Percentiles rank a stretch among this genome's conserved stretches.
Conservation (phyloP, 2,888 invertebrate genomes). For the Pecten maximus region DNA sequence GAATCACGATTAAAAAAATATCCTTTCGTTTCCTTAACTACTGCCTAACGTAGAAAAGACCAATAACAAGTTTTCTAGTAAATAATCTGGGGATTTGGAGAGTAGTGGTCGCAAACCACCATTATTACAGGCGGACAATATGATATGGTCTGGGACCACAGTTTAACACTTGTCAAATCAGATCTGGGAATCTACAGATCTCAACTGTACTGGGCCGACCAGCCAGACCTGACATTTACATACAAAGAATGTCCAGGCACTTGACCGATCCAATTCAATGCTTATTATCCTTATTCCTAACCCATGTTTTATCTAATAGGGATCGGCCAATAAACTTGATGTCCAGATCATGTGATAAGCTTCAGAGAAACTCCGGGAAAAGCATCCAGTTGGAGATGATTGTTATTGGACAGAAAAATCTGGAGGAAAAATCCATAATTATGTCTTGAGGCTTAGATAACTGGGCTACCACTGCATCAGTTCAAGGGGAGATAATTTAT, state of each 20-base stretch:
- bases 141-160: slow-evolving; percentile 20
- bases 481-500: slow-evolving; percentile 24
- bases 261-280: slow-evolving; percentile 14
- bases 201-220: not conserved
- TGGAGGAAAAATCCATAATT: not conserved
- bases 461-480: not conserved
- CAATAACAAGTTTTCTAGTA: not conserved
- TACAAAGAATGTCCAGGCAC: not conserved
- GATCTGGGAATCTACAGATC: not conserved
- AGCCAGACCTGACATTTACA: slow-evolving; percentile 7
- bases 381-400: not conserved
- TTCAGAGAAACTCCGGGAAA: slow-evolving; percentile 9
- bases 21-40: not conserved
- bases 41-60: not conserved
- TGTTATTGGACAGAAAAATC: not conserved
- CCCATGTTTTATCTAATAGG: slow-evolving; percentile 28
- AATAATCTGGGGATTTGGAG: not conserved
- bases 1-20: no score
- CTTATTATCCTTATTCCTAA: not conserved
- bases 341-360: slow-evolving; percentile 13
- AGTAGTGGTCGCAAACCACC: not conserved
- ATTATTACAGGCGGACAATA: not conserved
- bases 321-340: not conserved
- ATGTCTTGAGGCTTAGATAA: slow-evolving; percentile 10
- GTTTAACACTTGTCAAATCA: slow-evolving; percentile 35